Evolutionary conservation across 2,888 invertebrate genomes (phyloP), one percentile per base, ranked within the genome.

Genomic region (Campaea margaritaria): DNA sequence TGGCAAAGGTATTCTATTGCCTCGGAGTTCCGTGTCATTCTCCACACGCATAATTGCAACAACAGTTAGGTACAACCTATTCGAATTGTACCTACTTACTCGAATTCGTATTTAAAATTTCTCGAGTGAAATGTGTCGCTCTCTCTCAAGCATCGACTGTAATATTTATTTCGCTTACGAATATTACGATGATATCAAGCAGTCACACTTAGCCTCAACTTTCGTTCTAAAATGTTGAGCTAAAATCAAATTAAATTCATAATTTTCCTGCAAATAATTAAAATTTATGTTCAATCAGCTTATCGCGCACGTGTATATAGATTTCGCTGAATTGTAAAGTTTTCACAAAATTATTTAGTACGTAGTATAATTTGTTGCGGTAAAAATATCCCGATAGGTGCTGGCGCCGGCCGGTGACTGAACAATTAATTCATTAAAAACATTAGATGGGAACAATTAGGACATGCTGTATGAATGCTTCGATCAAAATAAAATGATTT

Each of bases 171-270:
- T 21, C 21, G 21, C 21, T 21, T 21, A 21, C 21, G 21, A 21
- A 21, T n/a, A n/a, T 21, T 62, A 54, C 36, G 34, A 45, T 45
- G 51, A 51, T 46, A 55, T 52, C 21, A 2, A 21, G 3, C 56
- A 36, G 36, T 36, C 8, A 13, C 14, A 14, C 2, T 14, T 10
- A 2, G n/a, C n/a, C 36, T 62, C 49, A 42, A 45, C 21, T 41
- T 31, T 41, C 39, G 49, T 49, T 49, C 28, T n/a, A 14, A 50
- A 50, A 28, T 41, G 1, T 2, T 39, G 1, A 31, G 21, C 5
- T 21, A 21, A 21, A 9, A 31, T 31, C 31, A 28, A 48, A 34
- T 5, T 38, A 0, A 36, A 34, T 9, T 49, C 14, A 28, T 39
- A 12, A 15, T 31, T 5, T 12, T 36, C 21, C 27, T 50, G 41